Evolutionary conservation across 2,113 vertebrate species (phyloP), one percentile per base, ranked within the genome.

Genomic region (Tragelaphus scriptus): DNA sequence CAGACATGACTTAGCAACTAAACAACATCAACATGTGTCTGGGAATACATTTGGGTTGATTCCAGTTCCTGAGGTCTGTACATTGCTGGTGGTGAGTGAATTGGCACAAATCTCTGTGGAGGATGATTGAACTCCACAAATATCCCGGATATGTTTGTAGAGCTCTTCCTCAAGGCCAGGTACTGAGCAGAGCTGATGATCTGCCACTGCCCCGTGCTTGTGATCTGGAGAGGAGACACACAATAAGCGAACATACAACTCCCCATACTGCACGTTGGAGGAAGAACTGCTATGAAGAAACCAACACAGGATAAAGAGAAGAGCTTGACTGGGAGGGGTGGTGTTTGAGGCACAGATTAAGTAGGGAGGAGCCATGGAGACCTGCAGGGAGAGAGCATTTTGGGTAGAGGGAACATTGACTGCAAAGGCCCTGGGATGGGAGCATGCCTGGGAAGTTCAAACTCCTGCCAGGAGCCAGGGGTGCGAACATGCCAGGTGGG

Each of bases 241-340:
- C 28, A 25, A 58, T 58, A 23, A 30, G 7, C 1, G 6, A 36
- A 26, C 23, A 11, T 15, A 40, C 14, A 61, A 1, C 14, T 47
- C 21, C 21, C 11, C 19, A 55, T 9, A n/a, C 30, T 1, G 0
- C 26, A 3, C 5, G 21, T 6, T 2, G 30, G 51, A 55, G n/a
- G 56, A 77, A 65, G 51, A 61, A 63, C 30, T 8, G 40, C 14
- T 40, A 23, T 0, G 30, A 92, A 90, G 58, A 84, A 82, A 21
- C 25, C 14, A 36, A 49, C 14, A 7, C 44, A 40, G 40, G 49
- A 9, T 32, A 19, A 11, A 23, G 55, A 32, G 10, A 1, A 21
- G 68, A 90, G 61, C 17, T n/a, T 15, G 10, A 15, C 28, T 10
- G 2, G 8, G 47, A 53, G 10, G 23, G 15, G 36, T 53, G 71